phyloP scores from a whole-genome alignment of 2,888 invertebrate species.

The Dendrolimus pini region DNA sequence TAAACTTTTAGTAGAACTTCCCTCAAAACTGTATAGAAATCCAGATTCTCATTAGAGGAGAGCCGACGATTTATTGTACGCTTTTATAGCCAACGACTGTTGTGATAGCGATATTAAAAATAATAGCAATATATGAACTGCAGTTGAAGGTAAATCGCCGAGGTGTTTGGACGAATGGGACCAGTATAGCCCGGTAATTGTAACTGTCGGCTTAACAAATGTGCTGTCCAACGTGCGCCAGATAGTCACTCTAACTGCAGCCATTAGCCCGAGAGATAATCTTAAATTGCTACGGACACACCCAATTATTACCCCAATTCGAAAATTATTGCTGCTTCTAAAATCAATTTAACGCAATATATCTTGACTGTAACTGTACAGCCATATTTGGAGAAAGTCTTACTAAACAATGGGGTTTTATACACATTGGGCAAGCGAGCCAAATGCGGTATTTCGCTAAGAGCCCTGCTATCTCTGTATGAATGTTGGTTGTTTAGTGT shows the following conservation, averaged over 20 bases:
- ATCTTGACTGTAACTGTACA: no score
- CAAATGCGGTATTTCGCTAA: neutral
- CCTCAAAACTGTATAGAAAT: slow-evolving; percentile 30
- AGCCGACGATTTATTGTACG: slow-evolving; percentile 14
- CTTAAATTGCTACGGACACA: slow-evolving; percentile 44
- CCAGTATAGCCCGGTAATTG: slow-evolving; percentile 63
- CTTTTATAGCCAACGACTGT: neutral
- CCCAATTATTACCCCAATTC: slow-evolving; percentile 27
- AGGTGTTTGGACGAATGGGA: slow-evolving; percentile 51
- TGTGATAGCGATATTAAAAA: no score
- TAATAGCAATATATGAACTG: slow-evolving; percentile 8
- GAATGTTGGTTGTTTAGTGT: slow-evolving; percentile 36
- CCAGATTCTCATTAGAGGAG: slow-evolving; percentile 29
- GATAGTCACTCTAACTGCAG: slow-evolving; percentile 60
- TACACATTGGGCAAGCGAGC: neutral
- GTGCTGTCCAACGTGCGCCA: slow-evolving; percentile 51
- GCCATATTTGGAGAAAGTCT: neutral
- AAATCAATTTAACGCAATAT: neutral
- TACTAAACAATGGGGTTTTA: neutral
- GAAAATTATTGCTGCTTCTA: neutral
- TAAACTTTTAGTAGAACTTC: slow-evolving; percentile 44
- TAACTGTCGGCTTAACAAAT: slow-evolving; percentile 66
- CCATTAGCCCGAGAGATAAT: slow-evolving; percentile 56
- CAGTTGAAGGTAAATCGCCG: slow-evolving; percentile 41
- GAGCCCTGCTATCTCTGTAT: slow-evolving; percentile 30